Evolutionary conservation across 2,888 invertebrate genomes (phyloP).

Genomic region (Drosophila percnosoma): DNA sequence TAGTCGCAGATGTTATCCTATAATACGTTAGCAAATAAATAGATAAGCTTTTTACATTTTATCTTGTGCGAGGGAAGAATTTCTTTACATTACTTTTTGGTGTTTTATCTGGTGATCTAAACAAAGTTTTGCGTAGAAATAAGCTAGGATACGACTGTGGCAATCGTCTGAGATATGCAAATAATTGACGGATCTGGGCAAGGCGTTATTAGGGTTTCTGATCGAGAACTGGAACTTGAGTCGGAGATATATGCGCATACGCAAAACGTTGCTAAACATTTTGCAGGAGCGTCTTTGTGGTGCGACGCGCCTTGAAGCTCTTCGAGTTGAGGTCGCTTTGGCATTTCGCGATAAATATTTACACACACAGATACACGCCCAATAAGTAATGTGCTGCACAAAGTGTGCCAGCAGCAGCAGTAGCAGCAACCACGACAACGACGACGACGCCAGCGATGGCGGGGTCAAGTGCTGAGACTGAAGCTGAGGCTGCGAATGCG

Average conservation of each 20-base stretch:
- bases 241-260: constrained; percentile 28
- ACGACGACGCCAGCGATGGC: constrained; percentile 37
- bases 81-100: not conserved
- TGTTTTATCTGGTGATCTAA: not conserved
- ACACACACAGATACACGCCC: constrained; percentile 67
- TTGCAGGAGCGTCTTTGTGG: constrained; percentile 60
- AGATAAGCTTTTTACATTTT: constrained; percentile 24
- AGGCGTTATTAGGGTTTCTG: not conserved
- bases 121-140: not conserved
- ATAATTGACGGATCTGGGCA: not conserved
- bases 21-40: not conserved
- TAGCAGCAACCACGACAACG: constrained; percentile 13
- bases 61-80: constrained; percentile 7
- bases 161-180: not conserved
- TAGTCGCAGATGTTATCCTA: constrained; percentile 3
- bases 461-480: constrained; percentile 70
- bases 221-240: constrained; percentile 7
- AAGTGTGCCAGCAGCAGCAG: constrained; percentile 69
- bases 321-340: constrained; percentile 37
- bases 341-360: constrained; percentile 78
- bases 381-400: constrained; percentile 72
- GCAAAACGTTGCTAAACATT: constrained; percentile 52
- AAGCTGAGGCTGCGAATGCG: constrained; percentile 9
- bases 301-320: constrained; percentile 30
- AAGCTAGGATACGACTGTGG: not conserved